Percentiles rank a stretch among this genome's conserved stretches.
These are phyloP conservation scores for Heterodera schachtii DNA, from an alignment of 1,140 invertebrate species.

Conservation along the genomic window DNA sequence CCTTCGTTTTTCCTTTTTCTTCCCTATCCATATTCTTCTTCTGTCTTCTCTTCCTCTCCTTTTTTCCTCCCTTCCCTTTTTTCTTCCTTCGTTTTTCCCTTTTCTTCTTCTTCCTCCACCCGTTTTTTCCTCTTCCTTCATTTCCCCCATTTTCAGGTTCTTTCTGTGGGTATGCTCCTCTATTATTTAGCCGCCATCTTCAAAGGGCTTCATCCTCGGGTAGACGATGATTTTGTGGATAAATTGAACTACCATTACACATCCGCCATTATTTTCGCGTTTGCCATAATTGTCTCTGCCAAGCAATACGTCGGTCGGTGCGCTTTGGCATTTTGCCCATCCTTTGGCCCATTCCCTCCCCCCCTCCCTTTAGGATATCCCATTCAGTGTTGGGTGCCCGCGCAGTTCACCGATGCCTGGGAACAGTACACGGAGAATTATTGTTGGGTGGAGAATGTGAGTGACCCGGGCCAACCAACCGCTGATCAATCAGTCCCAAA, in stretches of 20 bases:
- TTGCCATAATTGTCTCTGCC: conserved; percentile 65
- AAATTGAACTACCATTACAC: conserved; percentile 66
- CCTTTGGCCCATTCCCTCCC: neutral
- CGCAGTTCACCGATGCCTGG: conserved; percentile 66
- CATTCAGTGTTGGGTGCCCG: conserved; percentile 66
- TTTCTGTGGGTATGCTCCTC: conserved; percentile 64
- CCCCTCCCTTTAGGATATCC: conserved; percentile 55
- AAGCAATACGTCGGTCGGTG: conserved; percentile 64
- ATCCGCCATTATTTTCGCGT: conserved; percentile 65
- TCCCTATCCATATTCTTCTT: neutral
- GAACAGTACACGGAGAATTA: conserved; percentile 65
- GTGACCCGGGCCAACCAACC: neutral
- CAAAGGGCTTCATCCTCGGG: conserved; percentile 64
- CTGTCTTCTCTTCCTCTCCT: neutral
- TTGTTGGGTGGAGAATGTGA: conserved; percentile 65
- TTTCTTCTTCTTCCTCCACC: neutral
- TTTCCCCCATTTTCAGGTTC: conserved; percentile 36
- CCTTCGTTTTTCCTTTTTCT: neutral
- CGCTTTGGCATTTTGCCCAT: neutral
- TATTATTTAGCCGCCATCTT: conserved; percentile 66
- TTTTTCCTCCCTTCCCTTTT: neutral
- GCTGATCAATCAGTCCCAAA: neutral
- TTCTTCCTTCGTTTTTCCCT: neutral
- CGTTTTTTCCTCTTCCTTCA: neutral
- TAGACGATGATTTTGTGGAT: conserved; percentile 65